Evolutionary conservation across 2,797 vertebrate genomes (phyloP).

Genomic region (Australoheros facetus): DNA sequence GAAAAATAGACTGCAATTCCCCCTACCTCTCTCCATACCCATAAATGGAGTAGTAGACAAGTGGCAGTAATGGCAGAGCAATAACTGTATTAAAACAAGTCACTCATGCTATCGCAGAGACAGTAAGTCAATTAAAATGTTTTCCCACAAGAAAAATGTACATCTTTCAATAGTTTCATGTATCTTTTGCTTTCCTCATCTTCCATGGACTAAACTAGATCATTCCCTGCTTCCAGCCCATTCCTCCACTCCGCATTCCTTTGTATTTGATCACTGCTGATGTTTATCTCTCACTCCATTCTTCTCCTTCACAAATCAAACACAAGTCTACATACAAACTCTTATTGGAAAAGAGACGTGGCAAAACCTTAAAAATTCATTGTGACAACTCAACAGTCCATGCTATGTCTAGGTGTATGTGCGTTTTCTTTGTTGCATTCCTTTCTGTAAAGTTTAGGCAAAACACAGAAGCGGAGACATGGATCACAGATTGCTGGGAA

Average conservation of each 20-base stretch:
- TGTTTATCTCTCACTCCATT: slow-evolving; percentile 49
- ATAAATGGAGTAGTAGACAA: neutral
- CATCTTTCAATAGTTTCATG: slow-evolving; percentile 1
- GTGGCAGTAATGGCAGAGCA: neutral
- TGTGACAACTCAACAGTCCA: slow-evolving; percentile 17
- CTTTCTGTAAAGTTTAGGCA: slow-evolving; percentile 42
- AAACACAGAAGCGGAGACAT: slow-evolving; percentile 46
- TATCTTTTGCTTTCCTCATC: slow-evolving; percentile 13
- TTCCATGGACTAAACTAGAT: slow-evolving; percentile 1
- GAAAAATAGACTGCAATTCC: neutral
- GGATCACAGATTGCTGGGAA: slow-evolving; percentile 46
- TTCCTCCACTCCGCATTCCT: slow-evolving; percentile 50
- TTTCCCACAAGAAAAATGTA: neutral
- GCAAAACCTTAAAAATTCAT: slow-evolving; percentile 40
- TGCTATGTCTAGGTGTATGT: neutral
- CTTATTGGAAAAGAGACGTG: slow-evolving; percentile 1
- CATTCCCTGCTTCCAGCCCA: slow-evolving; percentile 12
- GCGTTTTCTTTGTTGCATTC: slow-evolving; percentile 29
- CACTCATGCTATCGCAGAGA: neutral
- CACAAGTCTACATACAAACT: slow-evolving; percentile 29
- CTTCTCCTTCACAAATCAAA: slow-evolving; percentile 35
- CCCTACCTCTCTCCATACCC: neutral
- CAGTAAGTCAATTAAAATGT: neutral
- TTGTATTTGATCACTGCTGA: slow-evolving; percentile 42
- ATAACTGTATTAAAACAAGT: neutral